Evolutionary conservation across 2,888 invertebrate species (phyloP), one percentile per base, ranked within the genome.

Genomic region (Andricus quercusramuli): DNA sequence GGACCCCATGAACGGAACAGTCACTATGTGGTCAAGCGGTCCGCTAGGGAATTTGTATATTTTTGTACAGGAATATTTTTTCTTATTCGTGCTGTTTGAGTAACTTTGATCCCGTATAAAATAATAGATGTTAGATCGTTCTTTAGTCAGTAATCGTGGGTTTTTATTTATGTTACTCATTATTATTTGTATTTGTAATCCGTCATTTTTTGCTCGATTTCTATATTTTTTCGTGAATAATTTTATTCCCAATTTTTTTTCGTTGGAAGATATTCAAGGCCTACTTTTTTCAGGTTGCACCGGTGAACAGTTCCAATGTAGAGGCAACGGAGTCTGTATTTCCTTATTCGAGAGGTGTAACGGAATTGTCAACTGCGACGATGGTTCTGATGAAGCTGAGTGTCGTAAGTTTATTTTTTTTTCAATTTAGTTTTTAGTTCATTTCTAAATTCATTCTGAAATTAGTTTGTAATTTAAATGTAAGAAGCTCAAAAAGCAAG

Each of bases 291-390:
- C 92, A 96, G 96, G 94, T 86, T 97, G 97, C 91, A 91, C 93
- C 15, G 85, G 91, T 2, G 94, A 95, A 87, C 94, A 96, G 89
- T 97, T 95, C 93, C 94, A 94, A 83, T 97, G 97, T 90, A 90
- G 89, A 47, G 32, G 56, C n/a, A 94, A 95, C 81, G 96, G 96
- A 1, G 93, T 95, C 80, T 97, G 97, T 88, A 93, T 95, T 83
- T 89, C 92, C 41, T 86, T 84, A 37, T 87, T 88, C 47, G 91
- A 91, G 66, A 91, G 91, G 67, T 95, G 95, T 87, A 93, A 95
- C 86, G 87, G 91, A 44, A 86, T 90, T 85, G 85, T 88, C 81
- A 90, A 93, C 76, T 93, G 94, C 90, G 89, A 86, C 83, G 93
- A 95, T 90, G 90, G 93, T 83, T 92, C 93, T 67, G 94, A 94